These are phyloP conservation scores for Schlechtendalia chinensis DNA, from an alignment of 1,140 invertebrate species.

Conservation along the genomic window DNA sequence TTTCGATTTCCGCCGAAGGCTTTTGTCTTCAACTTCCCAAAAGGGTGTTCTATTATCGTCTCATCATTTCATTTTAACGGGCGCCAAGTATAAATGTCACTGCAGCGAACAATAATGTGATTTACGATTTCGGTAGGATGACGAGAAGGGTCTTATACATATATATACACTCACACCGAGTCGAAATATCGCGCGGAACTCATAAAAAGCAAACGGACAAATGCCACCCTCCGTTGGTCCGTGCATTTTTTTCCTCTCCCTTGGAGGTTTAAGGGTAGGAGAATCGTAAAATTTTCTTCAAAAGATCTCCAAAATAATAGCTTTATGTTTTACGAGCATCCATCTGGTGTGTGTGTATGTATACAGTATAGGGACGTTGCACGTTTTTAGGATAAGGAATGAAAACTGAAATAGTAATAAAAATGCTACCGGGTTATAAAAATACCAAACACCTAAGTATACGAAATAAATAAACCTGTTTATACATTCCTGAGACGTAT, in stretches of 20 bases:
- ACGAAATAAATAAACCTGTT: slow-evolving; percentile 43
- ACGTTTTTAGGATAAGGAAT: slow-evolving; percentile 34
- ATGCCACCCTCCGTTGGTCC: slow-evolving; percentile 24
- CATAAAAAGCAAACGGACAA: slow-evolving; percentile 36
- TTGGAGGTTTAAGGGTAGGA: slow-evolving; percentile 3
- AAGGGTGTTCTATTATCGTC: slow-evolving; percentile 40
- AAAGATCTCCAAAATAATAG: slow-evolving; percentile 45
- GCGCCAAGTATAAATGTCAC: slow-evolving; percentile 43
- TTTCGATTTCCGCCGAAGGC: slow-evolving; percentile 19
- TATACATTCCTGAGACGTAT: slow-evolving; percentile 26
- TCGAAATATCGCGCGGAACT: slow-evolving; percentile 33
- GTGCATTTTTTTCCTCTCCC: not conserved
- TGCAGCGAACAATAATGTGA: slow-evolving; percentile 47
- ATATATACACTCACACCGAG: not conserved
- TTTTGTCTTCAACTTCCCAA: slow-evolving; percentile 20
- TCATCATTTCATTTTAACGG: slow-evolving; percentile 49
- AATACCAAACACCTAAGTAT: slow-evolving; percentile 38
- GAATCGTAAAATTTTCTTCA: slow-evolving; percentile 45
- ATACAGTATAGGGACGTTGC: slow-evolving; percentile 11
- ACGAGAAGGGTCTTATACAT: slow-evolving; percentile 39
- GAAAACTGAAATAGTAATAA: slow-evolving; percentile 47
- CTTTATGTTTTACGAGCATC: slow-evolving; percentile 41
- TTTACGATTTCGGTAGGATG: slow-evolving; percentile 43
- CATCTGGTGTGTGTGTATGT: not conserved
- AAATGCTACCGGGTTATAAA: slow-evolving; percentile 46